Evolutionary conservation across 2,797 vertebrate species (phyloP), one percentile per base, ranked within the genome.

Genomic region (Emydoidea blandingii): DNA sequence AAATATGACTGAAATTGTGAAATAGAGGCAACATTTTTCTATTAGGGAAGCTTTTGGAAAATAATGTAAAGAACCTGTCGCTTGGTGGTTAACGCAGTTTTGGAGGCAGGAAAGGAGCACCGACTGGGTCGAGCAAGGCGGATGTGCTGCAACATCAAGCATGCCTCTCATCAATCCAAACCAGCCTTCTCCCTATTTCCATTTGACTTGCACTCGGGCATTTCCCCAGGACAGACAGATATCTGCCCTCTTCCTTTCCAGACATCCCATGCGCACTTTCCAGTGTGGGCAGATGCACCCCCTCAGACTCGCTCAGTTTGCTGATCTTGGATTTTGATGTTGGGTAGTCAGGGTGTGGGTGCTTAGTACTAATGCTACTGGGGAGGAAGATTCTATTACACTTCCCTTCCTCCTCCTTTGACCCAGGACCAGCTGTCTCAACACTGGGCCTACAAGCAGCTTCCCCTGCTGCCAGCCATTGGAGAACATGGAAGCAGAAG

Each of bases 1-100:
- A 72, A 95, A 83, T 10, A 65, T 49, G 83, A 27, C 11, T 96
- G 87, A 27, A 76, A 96, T 88, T 54, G 44, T 19, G 16, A 92
- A 44, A 29, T 29, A 47, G 49, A n/a, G 49, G 47, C 74, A 76
- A 50, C 80, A 47, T 19, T 91, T 41, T 65, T 85, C 37, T 80
- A 59, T 88, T 79, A 23, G 6, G 15, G 8, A 3, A 78, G 72
- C 84, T 92, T 50, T 34, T 87, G 76, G 56, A 95, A 37, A 94
- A 85, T 65, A 3, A 1, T 81, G 91, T 79, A 29, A 89, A 83
- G 76, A 81, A 34, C 23, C 15, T 85, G 41, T 8, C 76, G 15
- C 83, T 87, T 78, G 15, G 12, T 49, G 44, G 31, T 78, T 49
- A 49, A 72, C 10, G 5, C 9, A 78, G 14, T 18, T 76, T 47